Base-by-base conservation (phyloP, 2,797 vertebrate genomes). In the Streptopelia turtur region DNA sequence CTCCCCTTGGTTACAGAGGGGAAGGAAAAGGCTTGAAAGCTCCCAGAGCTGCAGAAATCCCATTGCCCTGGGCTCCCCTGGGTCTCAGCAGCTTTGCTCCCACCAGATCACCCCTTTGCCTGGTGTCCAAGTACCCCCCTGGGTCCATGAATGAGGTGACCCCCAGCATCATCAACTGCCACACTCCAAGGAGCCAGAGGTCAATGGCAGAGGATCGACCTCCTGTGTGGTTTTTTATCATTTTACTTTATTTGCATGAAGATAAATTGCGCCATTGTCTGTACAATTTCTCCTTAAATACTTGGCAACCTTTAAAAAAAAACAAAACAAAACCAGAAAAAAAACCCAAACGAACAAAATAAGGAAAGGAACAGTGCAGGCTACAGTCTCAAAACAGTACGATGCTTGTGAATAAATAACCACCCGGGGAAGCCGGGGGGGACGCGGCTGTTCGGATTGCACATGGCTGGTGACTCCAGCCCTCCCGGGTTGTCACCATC, bases 371-470 rank as follows among this genome's bases (percentile, higher is more conserved):
- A 64, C 77, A 86, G 61, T 53, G 81, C 91, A 90, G 93, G 89
- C 91, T 97, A 94, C 47, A 81, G 93, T 94, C 94, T 75, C 91
- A 72, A 93, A 94, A 86, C 82, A 93, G 90, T 78, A 95, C 47
- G 8, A 89, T 87, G 91, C 92, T 93, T 71, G 89, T 89, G 91
- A 97, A 97, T 97, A 97, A 97, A 97, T 97, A 96, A 94, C 47
- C 55, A 68, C 81, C 76, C 1, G 6, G 69, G 53, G 22, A 45
- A 47, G 65, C 74, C 17, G 30, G 39, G 43, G 43, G 84, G 80
- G 28, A 72, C 65, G 31, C 2, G 13, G 15, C 83, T 89, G 64
- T 78, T 56, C 41, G 5, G 39, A 57, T 71, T 66, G 83, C 89
- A 89, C 9, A 1, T 50, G 74, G 28, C 41, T 68, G 80, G 47